Evolutionary conservation across 1,140 invertebrate species (phyloP).

Genomic region (Cepaea nemoralis): DNA sequence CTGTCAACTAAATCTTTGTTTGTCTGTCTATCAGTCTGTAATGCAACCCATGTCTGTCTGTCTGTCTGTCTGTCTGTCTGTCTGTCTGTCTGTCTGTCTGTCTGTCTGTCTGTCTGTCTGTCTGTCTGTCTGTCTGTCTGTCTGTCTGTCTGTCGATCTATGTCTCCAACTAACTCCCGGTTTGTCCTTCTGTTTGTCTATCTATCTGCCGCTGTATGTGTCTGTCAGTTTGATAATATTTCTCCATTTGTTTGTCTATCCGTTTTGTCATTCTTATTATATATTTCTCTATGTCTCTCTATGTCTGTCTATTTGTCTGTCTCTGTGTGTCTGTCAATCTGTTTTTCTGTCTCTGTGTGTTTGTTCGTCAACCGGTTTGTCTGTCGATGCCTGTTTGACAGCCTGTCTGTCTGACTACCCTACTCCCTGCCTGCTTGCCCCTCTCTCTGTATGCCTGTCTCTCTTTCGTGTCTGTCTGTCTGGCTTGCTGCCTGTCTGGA

Average conservation of each 20-base stretch:
- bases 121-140: slow-evolving; percentile 9
- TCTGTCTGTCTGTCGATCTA: slow-evolving; percentile 5
- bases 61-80: slow-evolving; percentile 9
- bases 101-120: slow-evolving; percentile 9
- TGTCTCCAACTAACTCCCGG: neutral
- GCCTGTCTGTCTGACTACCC: too few relatives aligned
- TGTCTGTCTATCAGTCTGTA: too few relatives aligned
- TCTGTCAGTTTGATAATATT: neutral
- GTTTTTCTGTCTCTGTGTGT: neutral
- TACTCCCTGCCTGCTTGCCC: too few relatives aligned
- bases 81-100: slow-evolving; percentile 9
- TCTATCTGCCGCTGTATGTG: too few relatives aligned
- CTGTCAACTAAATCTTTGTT: too few relatives aligned
- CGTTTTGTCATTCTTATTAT: neutral
- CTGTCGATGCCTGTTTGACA: neutral
- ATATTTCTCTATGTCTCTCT: too few relatives aligned
- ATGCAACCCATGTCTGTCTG: neutral
- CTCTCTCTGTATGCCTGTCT: too few relatives aligned
- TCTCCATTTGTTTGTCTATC: slow-evolving; percentile 4
- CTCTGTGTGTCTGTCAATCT: too few relatives aligned
- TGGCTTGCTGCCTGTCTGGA: too few relatives aligned
- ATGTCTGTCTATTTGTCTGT: too few relatives aligned
- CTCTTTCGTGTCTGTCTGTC: too few relatives aligned
- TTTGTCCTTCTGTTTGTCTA: slow-evolving; percentile 2
- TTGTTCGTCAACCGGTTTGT: neutral